phyloP scores from a whole-genome alignment of 2,797 vertebrate genomes.

The Amblyopsis hoosieri region DNA sequence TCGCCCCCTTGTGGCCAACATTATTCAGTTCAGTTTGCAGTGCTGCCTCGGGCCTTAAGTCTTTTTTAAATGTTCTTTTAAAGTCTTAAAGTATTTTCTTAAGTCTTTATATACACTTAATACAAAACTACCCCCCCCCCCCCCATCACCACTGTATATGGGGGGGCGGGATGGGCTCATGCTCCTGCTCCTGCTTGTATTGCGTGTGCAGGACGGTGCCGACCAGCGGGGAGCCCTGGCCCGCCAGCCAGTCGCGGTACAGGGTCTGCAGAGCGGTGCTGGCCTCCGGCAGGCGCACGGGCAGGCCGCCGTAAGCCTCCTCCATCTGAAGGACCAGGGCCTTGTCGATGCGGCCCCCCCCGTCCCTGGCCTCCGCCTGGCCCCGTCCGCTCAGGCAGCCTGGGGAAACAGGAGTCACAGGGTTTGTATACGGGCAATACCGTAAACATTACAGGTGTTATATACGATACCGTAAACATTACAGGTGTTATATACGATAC shows the following conservation, averaged over 20 bases:
- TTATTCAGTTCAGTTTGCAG: background rate
- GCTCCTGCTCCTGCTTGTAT: slow-evolving; percentile 61
- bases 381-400: slow-evolving; percentile 93
- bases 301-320: slow-evolving; percentile 84
- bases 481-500: too few species aligned
- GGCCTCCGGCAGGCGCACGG: slow-evolving; percentile 81
- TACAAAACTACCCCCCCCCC: background rate
- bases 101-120: background rate
- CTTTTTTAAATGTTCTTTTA: background rate
- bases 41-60: background rate
- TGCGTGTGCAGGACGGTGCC: slow-evolving; percentile 83
- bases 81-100: background rate
- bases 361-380: slow-evolving; percentile 80
- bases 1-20: slow-evolving; percentile 35
- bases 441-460: too few species aligned
- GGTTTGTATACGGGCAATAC: too few species aligned
- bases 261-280: slow-evolving; percentile 80
- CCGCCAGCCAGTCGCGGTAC: slow-evolving; percentile 92
- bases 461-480: too few species aligned
- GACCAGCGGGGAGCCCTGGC: slow-evolving; percentile 79
- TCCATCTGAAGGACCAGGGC: slow-evolving; percentile 89
- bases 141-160: slow-evolving; percentile 81
- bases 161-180: slow-evolving; percentile 56
- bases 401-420: slow-evolving; percentile 45
- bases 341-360: slow-evolving; percentile 79